Evolutionary conservation across 2,113 vertebrate species (phyloP).

Genomic region (Syngnathus scovelli): DNA sequence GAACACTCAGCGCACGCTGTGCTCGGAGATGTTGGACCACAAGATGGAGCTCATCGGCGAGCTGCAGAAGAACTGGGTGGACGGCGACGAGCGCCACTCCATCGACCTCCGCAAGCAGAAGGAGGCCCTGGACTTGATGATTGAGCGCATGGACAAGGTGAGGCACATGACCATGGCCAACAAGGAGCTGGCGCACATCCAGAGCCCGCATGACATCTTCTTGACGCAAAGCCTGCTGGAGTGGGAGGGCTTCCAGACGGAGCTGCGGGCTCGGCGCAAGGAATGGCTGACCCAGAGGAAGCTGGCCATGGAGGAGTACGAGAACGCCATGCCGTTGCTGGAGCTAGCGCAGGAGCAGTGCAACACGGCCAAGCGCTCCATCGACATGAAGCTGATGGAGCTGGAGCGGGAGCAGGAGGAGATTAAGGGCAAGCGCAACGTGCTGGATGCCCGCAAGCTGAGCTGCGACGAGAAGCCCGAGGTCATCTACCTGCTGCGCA

Average conservation of each 20-base stretch:
- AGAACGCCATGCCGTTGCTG: conserved; percentile 6
- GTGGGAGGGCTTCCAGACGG: conserved; percentile 8
- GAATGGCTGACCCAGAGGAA: conserved; percentile 9
- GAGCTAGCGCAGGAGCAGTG: background rate
- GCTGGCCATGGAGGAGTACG: conserved; percentile 6
- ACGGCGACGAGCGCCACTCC: conserved; percentile 4
- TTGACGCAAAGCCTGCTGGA: conserved; percentile 3
- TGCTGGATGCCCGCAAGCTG: conserved; percentile 6
- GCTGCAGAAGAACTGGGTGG: conserved; percentile 4
- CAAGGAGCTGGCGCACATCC: conserved; percentile 1
- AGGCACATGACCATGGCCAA: conserved; percentile 4
- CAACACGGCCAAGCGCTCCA: background rate
- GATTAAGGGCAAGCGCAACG: conserved; percentile 4
- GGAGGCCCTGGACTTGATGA: conserved; percentile 1
- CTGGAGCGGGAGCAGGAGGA: conserved; percentile 8
- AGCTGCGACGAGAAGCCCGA: conserved; percentile 9
- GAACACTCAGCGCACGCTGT: background rate
- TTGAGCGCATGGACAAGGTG: conserved; percentile 5
- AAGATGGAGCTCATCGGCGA: conserved; percentile 3
- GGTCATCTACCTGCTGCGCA: conserved; percentile 6
- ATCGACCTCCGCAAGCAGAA: conserved; percentile 4
- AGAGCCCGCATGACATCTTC: conserved; percentile 2
- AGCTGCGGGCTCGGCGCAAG: background rate
- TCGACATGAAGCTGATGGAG: conserved; percentile 8
- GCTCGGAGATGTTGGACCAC: background rate